Evolutionary conservation across 2,797 vertebrate species (phyloP).

Genomic region (Scarus forsteni): DNA sequence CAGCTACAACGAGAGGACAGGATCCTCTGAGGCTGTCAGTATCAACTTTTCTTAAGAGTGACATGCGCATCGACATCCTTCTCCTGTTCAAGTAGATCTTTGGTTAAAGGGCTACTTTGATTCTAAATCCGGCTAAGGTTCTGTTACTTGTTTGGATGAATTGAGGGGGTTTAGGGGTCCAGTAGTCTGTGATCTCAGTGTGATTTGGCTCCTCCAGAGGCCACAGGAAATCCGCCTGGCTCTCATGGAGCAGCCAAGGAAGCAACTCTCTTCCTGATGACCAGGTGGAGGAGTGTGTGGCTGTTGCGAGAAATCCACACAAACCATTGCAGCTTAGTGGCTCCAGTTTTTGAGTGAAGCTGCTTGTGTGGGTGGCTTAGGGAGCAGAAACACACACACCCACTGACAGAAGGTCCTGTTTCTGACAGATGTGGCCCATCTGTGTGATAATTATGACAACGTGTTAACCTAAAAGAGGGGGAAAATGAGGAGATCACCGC

Average conservation of each 20-base stretch:
- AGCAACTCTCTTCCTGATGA: constrained; percentile 70
- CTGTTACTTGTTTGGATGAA: constrained; percentile 22
- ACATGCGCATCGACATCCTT: constrained; percentile 2
- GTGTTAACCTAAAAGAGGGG: constrained; percentile 28
- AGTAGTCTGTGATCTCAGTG: constrained; percentile 71
- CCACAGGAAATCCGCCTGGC: constrained; percentile 74
- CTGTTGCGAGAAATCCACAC: background rate
- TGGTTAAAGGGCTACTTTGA: constrained; percentile 23
- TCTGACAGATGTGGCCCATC: constrained; percentile 60
- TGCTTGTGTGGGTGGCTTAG: constrained; percentile 18
- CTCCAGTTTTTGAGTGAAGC: constrained; percentile 4
- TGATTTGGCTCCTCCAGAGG: constrained; percentile 60
- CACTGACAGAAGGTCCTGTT: constrained; percentile 12
- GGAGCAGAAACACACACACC: background rate
- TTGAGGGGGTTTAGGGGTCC: background rate
- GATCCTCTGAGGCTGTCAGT: constrained; percentile 21
- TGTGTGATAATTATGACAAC: constrained; percentile 35
- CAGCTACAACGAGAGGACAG: constrained; percentile 48
- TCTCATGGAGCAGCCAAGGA: constrained; percentile 67
- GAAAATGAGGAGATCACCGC: constrained; percentile 13
- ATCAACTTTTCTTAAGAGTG: background rate
- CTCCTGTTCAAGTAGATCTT: constrained; percentile 2
- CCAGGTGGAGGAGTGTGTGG: constrained; percentile 69
- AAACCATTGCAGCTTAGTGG: background rate
- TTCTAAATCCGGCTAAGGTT: constrained; percentile 34